phyloP scores from a whole-genome alignment of 2,888 invertebrate species.

The Odiellus spinosus region DNA sequence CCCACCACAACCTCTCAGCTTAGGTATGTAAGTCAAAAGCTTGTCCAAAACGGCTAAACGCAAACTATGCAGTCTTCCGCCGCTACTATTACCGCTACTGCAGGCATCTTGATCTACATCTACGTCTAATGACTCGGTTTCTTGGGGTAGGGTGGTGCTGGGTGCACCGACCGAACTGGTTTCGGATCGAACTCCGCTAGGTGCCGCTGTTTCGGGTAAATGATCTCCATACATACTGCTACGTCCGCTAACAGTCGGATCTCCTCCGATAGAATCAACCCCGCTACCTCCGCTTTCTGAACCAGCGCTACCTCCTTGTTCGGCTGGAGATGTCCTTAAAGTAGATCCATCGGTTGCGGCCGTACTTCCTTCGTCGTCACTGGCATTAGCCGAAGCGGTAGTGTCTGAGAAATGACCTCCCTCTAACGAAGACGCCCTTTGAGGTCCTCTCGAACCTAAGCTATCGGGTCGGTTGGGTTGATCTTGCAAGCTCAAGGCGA shows the following conservation, averaged over 20 bases:
- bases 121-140: conserved; percentile 23
- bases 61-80: conserved; percentile 42
- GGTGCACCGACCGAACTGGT: conserved; percentile 39
- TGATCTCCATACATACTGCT: conserved; percentile 79
- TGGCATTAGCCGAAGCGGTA: conserved; percentile 69
- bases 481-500: conserved; percentile 71
- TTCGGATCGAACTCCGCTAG: conserved; percentile 39
- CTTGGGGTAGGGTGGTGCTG: conserved; percentile 25
- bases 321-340: conserved; percentile 64
- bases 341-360: conserved; percentile 90
- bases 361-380: conserved; percentile 87
- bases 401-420: conserved; percentile 60
- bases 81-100: conserved; percentile 3
- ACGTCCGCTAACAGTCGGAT: conserved; percentile 66
- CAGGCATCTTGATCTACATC: conserved; percentile 28
- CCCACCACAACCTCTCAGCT: conserved; percentile 58
- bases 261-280: conserved; percentile 71
- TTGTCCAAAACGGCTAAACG: conserved; percentile 54
- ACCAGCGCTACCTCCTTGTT: conserved; percentile 53
- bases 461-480: conserved; percentile 14
- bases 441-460: conserved; percentile 14
- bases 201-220: conserved; percentile 36
- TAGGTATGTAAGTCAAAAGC: conserved; percentile 58
- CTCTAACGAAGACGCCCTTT: conserved; percentile 22
- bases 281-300: conserved; percentile 84